These are phyloP conservation scores for Elegia similella DNA, from an alignment of 2,888 invertebrate species.

Conservation along the genomic window DNA sequence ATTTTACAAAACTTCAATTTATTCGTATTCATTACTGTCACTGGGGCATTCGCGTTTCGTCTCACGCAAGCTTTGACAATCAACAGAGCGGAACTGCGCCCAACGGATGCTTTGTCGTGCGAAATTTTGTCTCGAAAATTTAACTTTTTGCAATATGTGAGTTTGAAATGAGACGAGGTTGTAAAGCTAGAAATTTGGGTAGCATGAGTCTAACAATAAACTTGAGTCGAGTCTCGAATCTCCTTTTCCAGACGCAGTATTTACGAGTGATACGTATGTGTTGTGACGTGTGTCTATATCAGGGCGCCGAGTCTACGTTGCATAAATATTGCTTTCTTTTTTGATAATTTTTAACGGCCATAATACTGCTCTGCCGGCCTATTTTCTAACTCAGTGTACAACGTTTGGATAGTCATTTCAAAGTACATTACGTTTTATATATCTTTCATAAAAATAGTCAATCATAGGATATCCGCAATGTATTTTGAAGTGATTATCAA, in stretches of 20 bases:
- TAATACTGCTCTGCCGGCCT: too few relatives aligned
- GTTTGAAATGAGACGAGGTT: background rate
- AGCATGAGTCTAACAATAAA: background rate
- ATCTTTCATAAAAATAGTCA: too few relatives aligned
- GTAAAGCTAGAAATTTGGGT: background rate
- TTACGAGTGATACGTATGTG: background rate
- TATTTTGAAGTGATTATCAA: too few relatives aligned
- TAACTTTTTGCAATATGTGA: constrained; percentile 15
- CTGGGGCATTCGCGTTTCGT: constrained; percentile 9
- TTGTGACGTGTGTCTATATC: too few relatives aligned
- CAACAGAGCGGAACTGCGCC: constrained; percentile 21
- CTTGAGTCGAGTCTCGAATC: background rate
- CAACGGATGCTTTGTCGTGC: constrained; percentile 14
- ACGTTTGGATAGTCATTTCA: too few relatives aligned
- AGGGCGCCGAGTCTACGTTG: too few relatives aligned
- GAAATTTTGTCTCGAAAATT: constrained; percentile 18
- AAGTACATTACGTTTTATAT: too few relatives aligned
- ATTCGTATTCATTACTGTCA: constrained; percentile 13
- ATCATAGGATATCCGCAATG: too few relatives aligned
- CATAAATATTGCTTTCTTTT: too few relatives aligned
- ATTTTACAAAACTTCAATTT: constrained; percentile 5
- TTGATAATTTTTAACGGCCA: too few relatives aligned
- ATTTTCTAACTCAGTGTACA: too few relatives aligned
- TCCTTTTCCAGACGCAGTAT: background rate
- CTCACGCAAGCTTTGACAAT: constrained; percentile 22